Percentiles rank a stretch among this genome's conserved stretches.
Conservation (phyloP, 53 echinoderm and acorn worm genomes). For the Echinarachnius parma region DNA sequence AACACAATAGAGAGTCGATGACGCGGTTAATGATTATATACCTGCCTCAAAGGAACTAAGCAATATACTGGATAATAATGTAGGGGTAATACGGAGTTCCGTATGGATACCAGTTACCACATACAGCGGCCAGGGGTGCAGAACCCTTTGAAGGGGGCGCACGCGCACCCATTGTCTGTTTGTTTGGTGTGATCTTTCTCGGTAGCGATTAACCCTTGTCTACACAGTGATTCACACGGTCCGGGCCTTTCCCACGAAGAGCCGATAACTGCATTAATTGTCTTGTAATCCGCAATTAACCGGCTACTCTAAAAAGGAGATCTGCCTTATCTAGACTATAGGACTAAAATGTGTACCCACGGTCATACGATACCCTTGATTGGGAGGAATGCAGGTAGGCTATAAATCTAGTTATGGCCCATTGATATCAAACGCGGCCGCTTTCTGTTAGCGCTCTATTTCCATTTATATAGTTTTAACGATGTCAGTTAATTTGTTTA, state of each 20-base stretch:
- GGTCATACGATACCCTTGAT: too few relatives aligned
- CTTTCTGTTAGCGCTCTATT: background rate
- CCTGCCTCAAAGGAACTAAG: too few relatives aligned
- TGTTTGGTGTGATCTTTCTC: constrained; percentile 23
- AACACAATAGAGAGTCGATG: constrained; percentile 5
- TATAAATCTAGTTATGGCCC: constrained; percentile 31
- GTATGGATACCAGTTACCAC: background rate
- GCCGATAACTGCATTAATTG: constrained; percentile 33
- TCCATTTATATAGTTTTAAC: background rate
- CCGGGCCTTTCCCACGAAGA: constrained; percentile 21
- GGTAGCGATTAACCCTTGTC: constrained; percentile 14
- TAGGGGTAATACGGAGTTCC: background rate
- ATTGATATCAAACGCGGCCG: background rate
- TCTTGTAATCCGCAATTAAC: constrained; percentile 37
- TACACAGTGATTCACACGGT: constrained; percentile 30
- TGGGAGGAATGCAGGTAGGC: constrained; percentile 30
- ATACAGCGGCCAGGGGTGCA: constrained; percentile 5
- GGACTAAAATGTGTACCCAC: too few relatives aligned
- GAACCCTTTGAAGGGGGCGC: constrained; percentile 1
- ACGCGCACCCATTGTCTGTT: constrained; percentile 36
- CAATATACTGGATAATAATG: too few relatives aligned
- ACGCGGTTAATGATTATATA: constrained; percentile 48
- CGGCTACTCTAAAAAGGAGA: constrained; percentile 28
- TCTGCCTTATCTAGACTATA: too few relatives aligned
- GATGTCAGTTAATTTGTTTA: background rate